Base-by-base conservation (phyloP, 2,888 invertebrate species). In the Muschampia plurimacula region DNA sequence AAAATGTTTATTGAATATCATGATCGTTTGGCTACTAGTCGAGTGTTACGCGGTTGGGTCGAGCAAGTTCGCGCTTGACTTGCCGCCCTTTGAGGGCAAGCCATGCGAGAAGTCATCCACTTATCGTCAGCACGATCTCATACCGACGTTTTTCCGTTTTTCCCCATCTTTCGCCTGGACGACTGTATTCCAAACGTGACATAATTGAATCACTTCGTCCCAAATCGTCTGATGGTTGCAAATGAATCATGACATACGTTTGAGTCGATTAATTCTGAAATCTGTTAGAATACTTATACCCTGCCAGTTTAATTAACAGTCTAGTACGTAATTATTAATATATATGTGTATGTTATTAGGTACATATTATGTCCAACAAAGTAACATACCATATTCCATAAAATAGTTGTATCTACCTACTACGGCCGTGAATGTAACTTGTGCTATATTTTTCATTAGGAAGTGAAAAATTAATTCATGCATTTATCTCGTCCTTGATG, bases 61-160 rank as follows among this genome's bases (percentile, higher is more conserved):
- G 78, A 78, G 77, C 78, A 74, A 77, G 78, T 81, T 87, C 84
- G 83, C 91, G 89, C 86, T 86, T 86, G 84, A 83, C 81, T 86
- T 87, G 81, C 77, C 86, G 88, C 92, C 89, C 93, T 94, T 94
- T 94, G 93, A 91, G 87, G 82, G 81, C 84, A 88, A 92, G 83
- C 90, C 93, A 92, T 93, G 93, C 93, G 93, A 86, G 86, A 90
- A 89, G 89, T 93, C 91, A 93, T 93, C 91, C 93, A 91, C 91
- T 93, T 92, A 91, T 89, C 89, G 87, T 86, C 87, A 87, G 84
- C 89, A 86, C 88, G 90, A 93, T 93, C 92, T 90, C 89, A 88
- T 89, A 86, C 85, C 84, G 89, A 87, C 88, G 90, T 93, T 94
- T 94, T 94, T 94, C 89, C 85, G 89, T 92, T 94, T 93, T 94